Base-by-base conservation (phyloP, 2,797 vertebrate species). In the Manis javanica region DNA sequence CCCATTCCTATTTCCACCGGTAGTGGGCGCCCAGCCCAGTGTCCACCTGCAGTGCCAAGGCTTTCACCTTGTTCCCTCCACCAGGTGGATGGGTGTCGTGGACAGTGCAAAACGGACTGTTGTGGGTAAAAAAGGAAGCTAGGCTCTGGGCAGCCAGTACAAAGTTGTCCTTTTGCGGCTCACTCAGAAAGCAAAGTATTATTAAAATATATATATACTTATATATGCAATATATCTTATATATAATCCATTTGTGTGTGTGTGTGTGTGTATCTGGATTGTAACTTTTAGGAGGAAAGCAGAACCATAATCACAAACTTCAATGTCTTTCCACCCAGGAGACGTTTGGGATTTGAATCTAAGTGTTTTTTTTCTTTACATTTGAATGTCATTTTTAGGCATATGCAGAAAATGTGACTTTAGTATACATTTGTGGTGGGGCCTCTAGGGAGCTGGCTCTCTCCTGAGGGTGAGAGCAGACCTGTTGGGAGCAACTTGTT, bases 381-480 rank as follows among this genome's bases (percentile, higher is more conserved):
- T 34, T 93, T 97, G 53, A 96, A 85, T 95, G 59, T 55, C 89
- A 66, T 93, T 93, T 95, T 94, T 96, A 94, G 86, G 95, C 92
- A 91, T 83, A 71, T 90, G 42, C 29, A 51, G 89, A 82, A 92
- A 94, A 74, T 85, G 92, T 86, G 66, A 74, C 96, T 97, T 96
- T 59, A 93, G 1, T 81, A 57, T 93, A 29, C 79, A 53, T 91
- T 93, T 83, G 42, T 97, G 87, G 90, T 98, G 72, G 91, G 61
- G 97, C 91, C 87, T 97, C 74, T 96, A 95, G 96, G 68, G 77
- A 93, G 7, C 16, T 97, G 89, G 68, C 90, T 97, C 95, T 97
- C 49, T 94, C 85, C 93, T 95, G 86, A 74, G 71, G 16, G 23
- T 92, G 68, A 88, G 61, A 91, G 91, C 95, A 94, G 69, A 90